phyloP scores from a whole-genome alignment of 2,888 invertebrate species.

The Dryadula phaetusa region DNA sequence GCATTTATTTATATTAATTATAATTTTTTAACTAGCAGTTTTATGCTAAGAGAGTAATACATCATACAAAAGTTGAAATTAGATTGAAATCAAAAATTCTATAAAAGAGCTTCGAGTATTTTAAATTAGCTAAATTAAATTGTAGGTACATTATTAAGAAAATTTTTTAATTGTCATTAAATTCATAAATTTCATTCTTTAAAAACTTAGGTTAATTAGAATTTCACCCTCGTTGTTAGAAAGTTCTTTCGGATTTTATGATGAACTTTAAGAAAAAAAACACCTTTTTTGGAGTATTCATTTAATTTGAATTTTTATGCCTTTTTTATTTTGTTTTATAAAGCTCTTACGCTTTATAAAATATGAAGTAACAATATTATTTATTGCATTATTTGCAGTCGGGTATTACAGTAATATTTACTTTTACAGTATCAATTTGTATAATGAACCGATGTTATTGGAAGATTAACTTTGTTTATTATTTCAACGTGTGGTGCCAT shows the following conservation, averaged over 20 bases:
- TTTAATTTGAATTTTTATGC: constrained; percentile 19
- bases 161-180: background rate
- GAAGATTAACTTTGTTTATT: constrained; percentile 17
- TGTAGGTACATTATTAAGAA: background rate
- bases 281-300: constrained; percentile 2
- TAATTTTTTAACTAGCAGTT: too few relatives aligned
- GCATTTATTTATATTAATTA: too few relatives aligned
- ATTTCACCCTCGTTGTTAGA: constrained; percentile 6
- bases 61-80: too few relatives aligned
- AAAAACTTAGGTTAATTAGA: constrained; percentile 9
- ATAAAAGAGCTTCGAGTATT: too few relatives aligned
- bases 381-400: background rate
- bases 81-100: too few relatives aligned
- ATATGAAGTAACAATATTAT: background rate
- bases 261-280: background rate
- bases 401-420: background rate
- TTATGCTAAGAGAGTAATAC: too few relatives aligned
- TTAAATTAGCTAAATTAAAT: too few relatives aligned
- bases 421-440: constrained; percentile 3
- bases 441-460: constrained; percentile 16
- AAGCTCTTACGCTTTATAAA: background rate
- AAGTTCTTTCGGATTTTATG: constrained; percentile 2
- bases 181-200: background rate
- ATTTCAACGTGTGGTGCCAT: constrained; percentile 14
- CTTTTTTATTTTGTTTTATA: constrained; percentile 3